Evolutionary conservation across 1,140 invertebrate species (phyloP).

Genomic region (Eulimnadia texana): DNA sequence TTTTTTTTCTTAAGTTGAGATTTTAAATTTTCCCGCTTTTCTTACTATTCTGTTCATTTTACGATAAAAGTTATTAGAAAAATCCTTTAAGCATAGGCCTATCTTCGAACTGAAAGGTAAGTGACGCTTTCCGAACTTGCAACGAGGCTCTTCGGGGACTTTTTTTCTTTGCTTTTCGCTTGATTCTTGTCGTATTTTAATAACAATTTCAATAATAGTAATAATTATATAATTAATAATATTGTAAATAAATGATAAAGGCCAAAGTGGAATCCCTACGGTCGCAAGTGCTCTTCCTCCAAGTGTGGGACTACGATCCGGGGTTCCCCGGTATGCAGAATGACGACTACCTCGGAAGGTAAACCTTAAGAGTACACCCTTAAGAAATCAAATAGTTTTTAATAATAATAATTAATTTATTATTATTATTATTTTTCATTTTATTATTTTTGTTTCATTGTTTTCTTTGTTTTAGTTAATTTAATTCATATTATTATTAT

Average conservation of each 20-base stretch:
- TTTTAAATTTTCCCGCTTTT: background rate
- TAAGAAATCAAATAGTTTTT: background rate
- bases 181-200: too few relatives aligned
- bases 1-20: background rate
- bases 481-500: background rate
- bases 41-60: too few relatives aligned
- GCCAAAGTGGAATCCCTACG: conserved; percentile 52
- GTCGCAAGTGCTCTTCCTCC: conserved; percentile 50
- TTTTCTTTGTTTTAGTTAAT: background rate
- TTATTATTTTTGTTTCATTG: background rate
- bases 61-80: too few relatives aligned
- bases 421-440: background rate
- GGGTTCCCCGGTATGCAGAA: conserved; percentile 57
- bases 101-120: too few relatives aligned
- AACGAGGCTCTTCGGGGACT: too few relatives aligned
- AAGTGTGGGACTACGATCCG: conserved; percentile 72
- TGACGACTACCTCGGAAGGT: conserved; percentile 76
- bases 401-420: conserved; percentile 3
- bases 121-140: too few relatives aligned
- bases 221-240: conserved; percentile 1
- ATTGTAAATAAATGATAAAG: conserved; percentile 31
- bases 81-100: too few relatives aligned
- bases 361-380: background rate
- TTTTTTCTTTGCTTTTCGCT: too few relatives aligned
- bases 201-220: too few relatives aligned